phyloP scores from a whole-genome alignment of 2,113 vertebrate genomes.

The Laticauda laticaudata region DNA sequence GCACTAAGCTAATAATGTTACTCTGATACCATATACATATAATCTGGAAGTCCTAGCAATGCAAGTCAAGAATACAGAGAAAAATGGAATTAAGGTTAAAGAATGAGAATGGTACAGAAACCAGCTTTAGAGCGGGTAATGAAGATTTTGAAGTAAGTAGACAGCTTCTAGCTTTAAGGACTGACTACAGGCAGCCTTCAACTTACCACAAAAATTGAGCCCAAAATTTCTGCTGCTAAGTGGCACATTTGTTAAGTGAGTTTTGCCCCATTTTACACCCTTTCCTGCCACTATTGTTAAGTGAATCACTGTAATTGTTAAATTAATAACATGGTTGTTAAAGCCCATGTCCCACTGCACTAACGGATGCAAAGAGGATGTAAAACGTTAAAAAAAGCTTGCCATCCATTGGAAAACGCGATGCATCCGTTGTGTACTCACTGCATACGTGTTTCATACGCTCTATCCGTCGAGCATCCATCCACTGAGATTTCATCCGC shows the following conservation, averaged over 20 bases:
- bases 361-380: no score
- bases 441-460: no score
- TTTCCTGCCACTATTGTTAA: neutral
- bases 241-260: neutral
- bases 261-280: neutral
- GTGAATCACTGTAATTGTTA: neutral
- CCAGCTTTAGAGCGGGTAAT: neutral
- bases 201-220: neutral
- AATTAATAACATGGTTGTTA: neutral
- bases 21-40: neutral
- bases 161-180: neutral
- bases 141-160: neutral
- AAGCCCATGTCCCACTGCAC: no score
- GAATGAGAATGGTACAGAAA: neutral
- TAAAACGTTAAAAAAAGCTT: no score
- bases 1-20: neutral
- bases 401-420: no score
- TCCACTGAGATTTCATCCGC: no score
- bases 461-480: no score
- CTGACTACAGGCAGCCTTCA: neutral
- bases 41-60: neutral
- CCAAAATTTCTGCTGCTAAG: neutral
- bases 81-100: neutral
- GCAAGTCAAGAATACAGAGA: neutral
- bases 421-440: no score